These are phyloP conservation scores for Diarsia dahlii DNA, from an alignment of 2,888 invertebrate species.

Conservation along the genomic window DNA sequence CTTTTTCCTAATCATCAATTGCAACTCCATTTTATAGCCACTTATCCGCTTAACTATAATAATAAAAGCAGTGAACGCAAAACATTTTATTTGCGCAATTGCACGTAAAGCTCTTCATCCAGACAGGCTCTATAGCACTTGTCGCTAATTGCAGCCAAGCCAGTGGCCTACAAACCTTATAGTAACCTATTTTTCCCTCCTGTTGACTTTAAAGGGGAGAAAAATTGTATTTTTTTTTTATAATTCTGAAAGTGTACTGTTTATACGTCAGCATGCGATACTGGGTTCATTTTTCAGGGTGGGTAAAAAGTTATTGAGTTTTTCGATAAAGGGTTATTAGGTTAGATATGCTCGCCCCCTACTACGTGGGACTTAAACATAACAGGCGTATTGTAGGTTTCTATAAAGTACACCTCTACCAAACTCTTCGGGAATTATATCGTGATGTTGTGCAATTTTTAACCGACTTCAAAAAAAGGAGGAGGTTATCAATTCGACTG, in stretches of 20 bases:
- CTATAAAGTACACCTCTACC: too few species aligned
- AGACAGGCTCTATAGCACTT: conserved; percentile 53
- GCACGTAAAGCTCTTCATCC: conserved; percentile 41
- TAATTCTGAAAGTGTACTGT: background rate
- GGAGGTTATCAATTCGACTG: too few species aligned
- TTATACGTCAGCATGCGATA: background rate
- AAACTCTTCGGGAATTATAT: too few species aligned
- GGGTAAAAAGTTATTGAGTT: background rate
- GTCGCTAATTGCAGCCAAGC: conserved; percentile 52
- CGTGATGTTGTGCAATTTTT: too few species aligned
- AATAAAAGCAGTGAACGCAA: conserved; percentile 13
- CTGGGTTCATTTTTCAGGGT: background rate
- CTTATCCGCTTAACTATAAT: background rate
- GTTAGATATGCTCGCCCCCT: background rate
- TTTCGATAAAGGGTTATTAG: too few species aligned
- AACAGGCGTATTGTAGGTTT: too few species aligned
- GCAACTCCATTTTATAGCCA: background rate
- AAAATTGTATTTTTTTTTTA: conserved; percentile 15
- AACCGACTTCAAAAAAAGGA: too few species aligned
- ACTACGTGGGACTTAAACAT: too few species aligned
- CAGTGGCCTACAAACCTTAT: conserved; percentile 51
- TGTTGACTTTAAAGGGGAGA: conserved; percentile 30
- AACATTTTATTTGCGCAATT: conserved; percentile 45
- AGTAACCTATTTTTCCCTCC: conserved; percentile 49
- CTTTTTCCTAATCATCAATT: background rate